Percentiles rank a stretch among this genome's conserved stretches.
Conservation (phyloP, 1,140 invertebrate species). For the Tetranychus urticae region DNA sequence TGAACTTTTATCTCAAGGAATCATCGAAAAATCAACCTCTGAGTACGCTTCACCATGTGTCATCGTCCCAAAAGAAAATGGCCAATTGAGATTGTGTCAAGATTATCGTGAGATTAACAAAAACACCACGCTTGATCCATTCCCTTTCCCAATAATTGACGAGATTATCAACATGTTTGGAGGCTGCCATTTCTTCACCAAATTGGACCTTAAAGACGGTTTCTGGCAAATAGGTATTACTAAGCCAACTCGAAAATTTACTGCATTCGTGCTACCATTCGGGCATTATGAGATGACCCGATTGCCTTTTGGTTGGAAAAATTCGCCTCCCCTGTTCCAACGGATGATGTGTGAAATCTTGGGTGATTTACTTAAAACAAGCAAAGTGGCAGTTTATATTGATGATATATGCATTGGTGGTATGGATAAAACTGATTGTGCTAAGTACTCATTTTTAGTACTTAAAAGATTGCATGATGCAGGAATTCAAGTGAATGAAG, state of each 20-base stretch:
- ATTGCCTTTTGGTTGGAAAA: constrained; percentile 3
- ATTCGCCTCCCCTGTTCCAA: background rate
- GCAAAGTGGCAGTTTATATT: background rate
- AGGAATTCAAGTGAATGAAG: background rate
- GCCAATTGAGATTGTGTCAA: background rate
- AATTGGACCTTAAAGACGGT: constrained; percentile 1
- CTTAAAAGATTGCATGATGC: background rate
- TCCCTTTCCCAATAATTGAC: background rate
- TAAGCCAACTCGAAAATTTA: background rate
- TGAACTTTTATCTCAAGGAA: background rate
- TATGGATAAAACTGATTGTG: background rate
- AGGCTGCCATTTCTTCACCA: background rate
- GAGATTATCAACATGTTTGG: background rate
- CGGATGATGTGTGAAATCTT: background rate
- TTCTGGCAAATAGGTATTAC: background rate
- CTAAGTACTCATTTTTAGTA: background rate
- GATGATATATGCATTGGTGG: background rate
- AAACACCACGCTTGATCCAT: background rate
- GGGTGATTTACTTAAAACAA: background rate
- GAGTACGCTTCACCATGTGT: background rate
- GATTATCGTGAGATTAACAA: background rate
- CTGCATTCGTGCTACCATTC: constrained; percentile 1
- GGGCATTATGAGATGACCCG: background rate
- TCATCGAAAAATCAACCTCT: background rate
- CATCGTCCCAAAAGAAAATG: background rate